Conservation (phyloP, 2,797 vertebrate species). For the Euphonia xanthogaster region DNA sequence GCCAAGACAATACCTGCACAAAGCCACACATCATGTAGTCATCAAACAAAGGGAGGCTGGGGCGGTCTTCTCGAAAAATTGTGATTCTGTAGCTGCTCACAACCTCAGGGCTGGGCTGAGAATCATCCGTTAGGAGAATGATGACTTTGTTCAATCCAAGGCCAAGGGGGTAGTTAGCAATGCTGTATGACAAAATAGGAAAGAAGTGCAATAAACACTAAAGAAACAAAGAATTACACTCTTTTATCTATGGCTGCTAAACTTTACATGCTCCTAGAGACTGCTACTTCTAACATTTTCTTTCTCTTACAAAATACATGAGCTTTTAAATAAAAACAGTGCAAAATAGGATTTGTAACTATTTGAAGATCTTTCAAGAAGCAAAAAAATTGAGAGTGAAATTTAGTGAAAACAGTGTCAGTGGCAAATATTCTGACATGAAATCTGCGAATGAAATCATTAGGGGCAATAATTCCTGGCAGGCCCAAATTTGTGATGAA, state of each 20-base stretch:
- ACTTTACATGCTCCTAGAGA: background rate
- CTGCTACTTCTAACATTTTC: background rate
- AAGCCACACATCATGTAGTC: slow-evolving; percentile 90
- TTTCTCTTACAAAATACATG: background rate
- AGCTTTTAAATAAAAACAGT: background rate
- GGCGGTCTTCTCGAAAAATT: slow-evolving; percentile 87
- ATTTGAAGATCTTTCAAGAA: background rate
- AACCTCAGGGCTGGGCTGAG: slow-evolving; percentile 60
- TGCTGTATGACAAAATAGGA: slow-evolving; percentile 65
- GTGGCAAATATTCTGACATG: background rate
- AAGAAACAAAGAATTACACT: background rate
- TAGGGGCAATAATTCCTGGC: background rate
- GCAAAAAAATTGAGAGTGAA: background rate
- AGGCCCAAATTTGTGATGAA: background rate
- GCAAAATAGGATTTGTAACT: background rate
- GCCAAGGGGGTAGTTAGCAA: slow-evolving; percentile 86
- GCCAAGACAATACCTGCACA: slow-evolving; percentile 81
- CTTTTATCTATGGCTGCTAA: background rate
- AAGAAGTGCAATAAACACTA: background rate
- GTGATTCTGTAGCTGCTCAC: slow-evolving; percentile 87
- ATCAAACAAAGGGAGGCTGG: slow-evolving; percentile 90
- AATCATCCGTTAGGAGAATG: slow-evolving; percentile 81
- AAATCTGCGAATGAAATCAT: background rate
- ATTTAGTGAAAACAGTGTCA: background rate
- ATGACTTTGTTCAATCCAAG: slow-evolving; percentile 87